Evolutionary conservation across 2,888 invertebrate genomes (phyloP).

Genomic region (Chymomyza procnemis): DNA sequence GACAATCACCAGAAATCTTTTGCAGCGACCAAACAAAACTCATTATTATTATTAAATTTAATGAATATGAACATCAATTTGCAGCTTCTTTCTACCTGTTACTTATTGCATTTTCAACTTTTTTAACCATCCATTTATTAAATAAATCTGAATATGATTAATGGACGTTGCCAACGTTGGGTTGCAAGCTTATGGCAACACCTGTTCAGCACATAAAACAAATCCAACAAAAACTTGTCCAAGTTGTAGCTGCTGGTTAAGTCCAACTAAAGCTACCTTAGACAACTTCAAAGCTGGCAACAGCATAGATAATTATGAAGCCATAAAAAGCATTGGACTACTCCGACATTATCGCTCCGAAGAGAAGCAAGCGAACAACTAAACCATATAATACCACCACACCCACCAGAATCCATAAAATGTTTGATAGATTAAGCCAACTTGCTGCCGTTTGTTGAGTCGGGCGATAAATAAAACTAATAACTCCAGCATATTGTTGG

Average conservation of each 20-base stretch:
- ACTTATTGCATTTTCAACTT: constrained; percentile 18
- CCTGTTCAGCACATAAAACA: too few relatives aligned
- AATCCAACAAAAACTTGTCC: constrained; percentile 7
- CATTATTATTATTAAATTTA: constrained; percentile 22
- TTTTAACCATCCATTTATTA: background rate
- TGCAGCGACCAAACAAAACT: background rate
- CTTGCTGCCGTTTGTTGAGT: constrained; percentile 9
- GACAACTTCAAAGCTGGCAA: background rate
- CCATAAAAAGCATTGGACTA: constrained; percentile 13
- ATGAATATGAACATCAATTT: background rate
- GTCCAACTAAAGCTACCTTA: background rate
- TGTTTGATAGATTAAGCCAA: constrained; percentile 47
- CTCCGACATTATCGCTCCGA: background rate
- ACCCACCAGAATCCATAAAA: constrained; percentile 42
- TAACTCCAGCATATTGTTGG: constrained; percentile 25
- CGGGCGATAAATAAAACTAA: constrained; percentile 59
- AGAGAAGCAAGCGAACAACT: background rate
- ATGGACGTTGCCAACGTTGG: background rate
- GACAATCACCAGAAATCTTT: too few relatives aligned
- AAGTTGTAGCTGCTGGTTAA: constrained; percentile 3
- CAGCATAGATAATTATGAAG: constrained; percentile 48
- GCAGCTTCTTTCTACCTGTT: constrained; percentile 21
- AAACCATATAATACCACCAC: constrained; percentile 15
- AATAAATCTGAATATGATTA: background rate
- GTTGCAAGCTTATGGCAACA: constrained; percentile 7